Conservation (phyloP, 2,797 vertebrate species). For the Alauda arvensis region DNA sequence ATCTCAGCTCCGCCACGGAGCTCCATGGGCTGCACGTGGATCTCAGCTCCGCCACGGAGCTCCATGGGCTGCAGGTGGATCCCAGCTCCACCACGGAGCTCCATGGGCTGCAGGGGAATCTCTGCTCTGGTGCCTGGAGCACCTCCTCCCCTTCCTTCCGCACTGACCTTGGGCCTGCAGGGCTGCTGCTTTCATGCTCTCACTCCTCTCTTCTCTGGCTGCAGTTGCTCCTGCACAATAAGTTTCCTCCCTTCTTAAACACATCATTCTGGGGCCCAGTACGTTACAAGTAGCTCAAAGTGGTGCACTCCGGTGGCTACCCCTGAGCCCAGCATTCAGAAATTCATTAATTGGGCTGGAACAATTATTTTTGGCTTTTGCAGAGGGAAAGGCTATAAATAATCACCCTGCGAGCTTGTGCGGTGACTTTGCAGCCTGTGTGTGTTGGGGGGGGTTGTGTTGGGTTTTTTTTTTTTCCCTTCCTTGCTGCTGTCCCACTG, state of each 20-base stretch:
- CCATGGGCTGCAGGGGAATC: background rate
- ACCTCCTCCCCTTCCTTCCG: background rate
- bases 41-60: too few species aligned
- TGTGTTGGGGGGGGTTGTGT: background rate
- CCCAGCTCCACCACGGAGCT: background rate
- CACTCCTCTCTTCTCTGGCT: background rate
- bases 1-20: too few species aligned
- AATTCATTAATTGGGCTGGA: conserved; percentile 53
- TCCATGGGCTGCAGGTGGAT: too few species aligned
- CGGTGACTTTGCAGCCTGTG: conserved; percentile 47
- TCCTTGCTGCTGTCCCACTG: background rate
- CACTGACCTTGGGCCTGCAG: background rate
- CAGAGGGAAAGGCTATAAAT: conserved; percentile 56
- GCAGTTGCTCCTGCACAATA: background rate
- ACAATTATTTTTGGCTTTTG: conserved; percentile 60
- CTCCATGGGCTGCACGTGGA: too few species aligned
- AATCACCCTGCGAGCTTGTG: conserved; percentile 35
- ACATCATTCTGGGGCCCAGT: background rate
- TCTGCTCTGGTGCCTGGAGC: background rate
- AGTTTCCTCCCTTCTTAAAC: background rate
- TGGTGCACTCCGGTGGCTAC: background rate
- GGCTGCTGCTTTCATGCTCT: background rate
- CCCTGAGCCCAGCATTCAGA: background rate
- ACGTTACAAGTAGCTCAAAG: background rate
- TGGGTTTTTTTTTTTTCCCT: background rate